Conservation (phyloP, 2,113 vertebrate species). For the Datnioides undecimradiatus region DNA sequence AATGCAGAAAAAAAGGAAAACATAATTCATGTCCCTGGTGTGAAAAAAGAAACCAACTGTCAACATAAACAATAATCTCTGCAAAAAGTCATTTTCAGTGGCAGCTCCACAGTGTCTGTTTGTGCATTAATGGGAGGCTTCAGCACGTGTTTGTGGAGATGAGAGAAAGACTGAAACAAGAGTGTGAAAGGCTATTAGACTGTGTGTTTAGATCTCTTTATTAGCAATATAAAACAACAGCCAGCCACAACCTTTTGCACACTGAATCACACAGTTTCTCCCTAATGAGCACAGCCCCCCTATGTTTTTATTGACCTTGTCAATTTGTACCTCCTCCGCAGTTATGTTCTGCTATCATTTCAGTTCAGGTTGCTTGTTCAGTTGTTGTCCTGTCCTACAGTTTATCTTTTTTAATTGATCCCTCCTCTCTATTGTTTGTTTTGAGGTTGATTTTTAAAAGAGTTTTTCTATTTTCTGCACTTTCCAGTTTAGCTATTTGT, state of each 20-base stretch:
- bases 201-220: neutral
- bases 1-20: neutral
- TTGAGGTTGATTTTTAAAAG: no score
- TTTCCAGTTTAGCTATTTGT: no score
- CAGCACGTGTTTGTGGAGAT: neutral
- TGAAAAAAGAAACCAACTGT: neutral
- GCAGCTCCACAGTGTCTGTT: neutral
- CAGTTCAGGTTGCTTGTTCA: neutral
- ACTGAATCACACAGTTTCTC: neutral
- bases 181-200: neutral
- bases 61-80: neutral
- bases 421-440: neutral
- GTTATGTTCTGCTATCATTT: slow-evolving; percentile 2
- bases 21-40: slow-evolving; percentile 1
- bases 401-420: slow-evolving; percentile 12
- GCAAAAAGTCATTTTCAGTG: neutral
- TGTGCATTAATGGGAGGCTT: slow-evolving; percentile 1
- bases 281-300: slow-evolving; percentile 13
- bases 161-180: neutral
- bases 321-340: neutral
- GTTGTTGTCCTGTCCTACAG: neutral
- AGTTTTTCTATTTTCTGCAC: neutral
- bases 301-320: slow-evolving; percentile 10
- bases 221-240: slow-evolving; percentile 16
- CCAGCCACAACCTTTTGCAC: neutral